A percentile compares a stretch with the other conserved stretches of the same genome.
Evolutionary conservation across 2,797 vertebrate species (phyloP).

Genomic region (Delichon dasypus): DNA sequence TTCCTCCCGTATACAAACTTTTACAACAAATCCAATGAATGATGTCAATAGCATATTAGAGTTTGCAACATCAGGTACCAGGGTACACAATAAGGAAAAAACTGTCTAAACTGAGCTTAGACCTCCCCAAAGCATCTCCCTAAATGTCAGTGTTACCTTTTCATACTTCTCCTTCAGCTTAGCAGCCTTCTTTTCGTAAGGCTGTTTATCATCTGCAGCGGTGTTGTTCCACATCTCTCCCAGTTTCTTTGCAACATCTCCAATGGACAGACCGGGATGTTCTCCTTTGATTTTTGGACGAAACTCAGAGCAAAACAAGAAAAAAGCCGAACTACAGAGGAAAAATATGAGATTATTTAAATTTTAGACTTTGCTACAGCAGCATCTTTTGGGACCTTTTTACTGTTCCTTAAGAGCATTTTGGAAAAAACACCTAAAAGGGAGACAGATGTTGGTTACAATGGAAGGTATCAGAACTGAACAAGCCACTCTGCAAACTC

Average conservation of each 20-base stretch:
- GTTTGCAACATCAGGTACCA: not conserved
- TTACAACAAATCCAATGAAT: not conserved
- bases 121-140: not conserved
- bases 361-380: not conserved
- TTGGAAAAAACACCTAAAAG: not conserved
- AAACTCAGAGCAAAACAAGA: constrained; percentile 95
- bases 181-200: constrained; percentile 93
- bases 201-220: constrained; percentile 89
- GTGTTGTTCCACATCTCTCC: constrained; percentile 97
- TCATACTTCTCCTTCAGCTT: constrained; percentile 98
- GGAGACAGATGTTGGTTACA: not conserved
- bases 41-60: not conserved
- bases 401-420: not conserved
- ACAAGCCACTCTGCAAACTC: not conserved
- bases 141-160: constrained; percentile 78
- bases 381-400: not conserved
- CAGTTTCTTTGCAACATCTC: constrained; percentile 94
- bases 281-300: constrained; percentile 94
- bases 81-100: accelerated
- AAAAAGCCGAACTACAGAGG: constrained; percentile 90
- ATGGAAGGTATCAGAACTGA: not conserved
- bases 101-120: not conserved
- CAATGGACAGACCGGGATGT: constrained; percentile 88
- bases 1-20: accelerated
- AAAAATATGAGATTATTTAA: not conserved